Evolutionary conservation across 2,797 vertebrate genomes (phyloP), one percentile per base, ranked within the genome.

Genomic region (Hozukius guyotensis): DNA sequence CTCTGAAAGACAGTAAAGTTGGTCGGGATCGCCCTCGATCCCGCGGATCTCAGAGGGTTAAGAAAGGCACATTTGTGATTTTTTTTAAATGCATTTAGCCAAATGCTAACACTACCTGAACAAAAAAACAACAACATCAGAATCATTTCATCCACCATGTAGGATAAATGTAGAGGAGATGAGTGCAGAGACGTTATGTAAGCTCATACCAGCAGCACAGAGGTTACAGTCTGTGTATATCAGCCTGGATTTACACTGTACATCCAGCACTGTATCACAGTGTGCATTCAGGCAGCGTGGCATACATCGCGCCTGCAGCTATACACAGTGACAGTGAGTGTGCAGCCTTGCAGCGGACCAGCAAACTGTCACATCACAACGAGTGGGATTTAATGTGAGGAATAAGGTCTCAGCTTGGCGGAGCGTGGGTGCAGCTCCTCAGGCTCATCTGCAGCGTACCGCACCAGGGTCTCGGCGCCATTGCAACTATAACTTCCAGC

Each of bases 301-400:
- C 55, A 2, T 72, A 55, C 81, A 81, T 86, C 81, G 53, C 11
- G 72, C 77, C 88, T 46, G 77, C 77, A 63, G 82, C 77, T 2
- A 12, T 9, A 16, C 63, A 6, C n/a, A 8, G 36, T 42, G 79
- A 71, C 82, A 75, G 72, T 1, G 18, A 81, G 74, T 0, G 57
- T 72, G 84, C 69, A 70, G 77, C 70, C n/a, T 65, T 74, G 80
- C 77, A 78, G 85, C 52, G 0, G 71, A 86, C 75, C 80, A 72
- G 82, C 80, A 77, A 81, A 83, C 82, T 81, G 82, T 80, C 80
- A 77, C 81, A 63, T 82, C 75, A 53, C 70, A 31, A 6, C 31
- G 38, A 75, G 73, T 18, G 49, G 62, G 63, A 80, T 52, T 75
- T 72, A 75, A 67, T 80, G 79, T 68, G 78, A 75, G 71, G 55